Conservation (phyloP, 2,113 vertebrate species). For the Orycteropus afer region DNA sequence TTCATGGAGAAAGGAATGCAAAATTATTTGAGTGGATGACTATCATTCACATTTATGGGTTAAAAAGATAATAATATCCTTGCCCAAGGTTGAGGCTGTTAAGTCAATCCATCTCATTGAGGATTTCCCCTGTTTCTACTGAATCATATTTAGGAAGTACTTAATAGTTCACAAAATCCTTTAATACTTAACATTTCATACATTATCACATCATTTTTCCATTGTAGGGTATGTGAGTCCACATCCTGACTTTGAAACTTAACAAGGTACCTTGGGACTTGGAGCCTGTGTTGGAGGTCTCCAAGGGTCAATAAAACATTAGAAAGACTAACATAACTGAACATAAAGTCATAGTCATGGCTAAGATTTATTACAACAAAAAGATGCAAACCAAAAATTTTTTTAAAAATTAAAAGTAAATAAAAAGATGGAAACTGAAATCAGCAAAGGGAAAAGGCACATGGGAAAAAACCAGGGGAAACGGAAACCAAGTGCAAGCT, state of each 20-base stretch:
- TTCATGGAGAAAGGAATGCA: background rate
- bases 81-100: background rate
- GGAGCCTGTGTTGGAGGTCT: background rate
- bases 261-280: background rate
- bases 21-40: background rate
- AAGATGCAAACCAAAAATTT: background rate
- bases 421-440: background rate
- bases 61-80: background rate
- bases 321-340: background rate
- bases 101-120: background rate
- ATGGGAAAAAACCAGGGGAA: background rate
- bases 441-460: background rate
- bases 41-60: background rate
- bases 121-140: background rate
- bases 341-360: no score
- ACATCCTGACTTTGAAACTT: background rate
- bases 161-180: background rate
- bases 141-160: background rate
- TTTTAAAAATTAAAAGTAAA: no score
- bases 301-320: background rate
- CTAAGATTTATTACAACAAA: background rate
- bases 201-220: background rate
- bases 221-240: background rate
- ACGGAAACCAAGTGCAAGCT: background rate
- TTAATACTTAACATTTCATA: background rate